Base-by-base conservation (phyloP, 2,797 vertebrate species). In the Amblyopsis hoosieri region DNA sequence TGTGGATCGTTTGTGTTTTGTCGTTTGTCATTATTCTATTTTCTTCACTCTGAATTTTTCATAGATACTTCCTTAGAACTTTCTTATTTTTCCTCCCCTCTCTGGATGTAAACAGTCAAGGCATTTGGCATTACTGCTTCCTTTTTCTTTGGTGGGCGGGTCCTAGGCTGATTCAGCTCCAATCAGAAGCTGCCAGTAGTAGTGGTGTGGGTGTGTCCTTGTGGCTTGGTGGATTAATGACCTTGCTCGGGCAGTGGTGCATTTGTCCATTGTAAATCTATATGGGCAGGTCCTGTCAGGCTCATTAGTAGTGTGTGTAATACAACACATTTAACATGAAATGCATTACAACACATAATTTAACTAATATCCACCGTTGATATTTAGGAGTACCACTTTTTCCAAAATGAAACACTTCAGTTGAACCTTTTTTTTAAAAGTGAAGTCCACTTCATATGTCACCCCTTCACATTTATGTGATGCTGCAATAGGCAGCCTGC, bases 31-130 rank as follows among this genome's bases (percentile, higher is more conserved):
- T 37, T 37, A 37, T 66, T 1, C 54, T 55, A 29, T 56, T 14
- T 45, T n/a, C 49, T 45, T 60, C 29, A 15, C 13, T 42, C 54
- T 37, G 33, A 37, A 37, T 6, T 37, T 37, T 9, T 37, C 33
- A 6, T 6, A 37, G 33, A 3, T 10, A 1, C 12, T 4, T 48
- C 3, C 46, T 48, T 48, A 57, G 64, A 6, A 60, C 60, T 62
- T 17, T 64, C n/a, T 29, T 47, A 4, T 12, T 46, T 54, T 52
- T 45, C 66, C 53, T 67, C 66, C 4, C 48, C 14, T 17, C 70
- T 67, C 62, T 77, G 66, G 79, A 71, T 78, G 83, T 89, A 89
- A 90, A 91, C 81, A 88, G 79, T 82, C 85, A 82, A 78, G 87
- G 82, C 82, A 71, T 45, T 2, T 33, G 58, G 54, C 68, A 63